Base-by-base conservation (phyloP, 2,888 invertebrate species). In the Scaptomyza reducta region DNA sequence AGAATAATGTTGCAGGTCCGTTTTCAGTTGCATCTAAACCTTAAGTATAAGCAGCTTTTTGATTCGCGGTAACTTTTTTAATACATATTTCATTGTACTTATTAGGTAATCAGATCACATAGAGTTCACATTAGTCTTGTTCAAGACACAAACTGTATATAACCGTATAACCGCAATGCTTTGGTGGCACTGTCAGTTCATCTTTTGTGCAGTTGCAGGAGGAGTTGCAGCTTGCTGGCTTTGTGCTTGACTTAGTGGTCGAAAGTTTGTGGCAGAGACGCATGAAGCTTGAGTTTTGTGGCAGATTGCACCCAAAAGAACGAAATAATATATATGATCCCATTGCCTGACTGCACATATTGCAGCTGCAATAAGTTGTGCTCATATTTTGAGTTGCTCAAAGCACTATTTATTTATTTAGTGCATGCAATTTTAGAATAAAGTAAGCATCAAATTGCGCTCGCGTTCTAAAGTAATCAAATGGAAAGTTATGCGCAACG, bases 211-310 rank as follows among this genome's bases (percentile, higher is more conserved):
- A 44, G 54, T 47, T n/a, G n/a, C n/a, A 16, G 38, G 7, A 38
- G 3, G 2, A 14, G 14, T 14, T 9, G 38, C 38, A 14, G 18
- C 29, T 10, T 14, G 6, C 33, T 27, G 68, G 33, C 49, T 54
- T 62, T 59, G 16, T 40, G 54, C 49, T 46, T 78, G 78, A 78
- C 77, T 79, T 77, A 72, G 79, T 77, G 80, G 58, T 59, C 53
- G 47, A 69, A 57, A 79, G 66, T 72, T 77, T 74, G 51, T 46
- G 51, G 33, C 38, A 49, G 45, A 44, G 50, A 63, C 40, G 54
- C 56, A 83, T 61, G 63, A 42, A 60, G 62, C 55, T 46, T 47
- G 31, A 42, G 42, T 31, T 57, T 54, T 60, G 27, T 57, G 22
- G 22, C 38, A 16, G 38, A 85, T 66, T 75, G 64, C 64, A 70